Conservation (phyloP, 2,113 vertebrate genomes). For the Ploceus nigricollis region DNA sequence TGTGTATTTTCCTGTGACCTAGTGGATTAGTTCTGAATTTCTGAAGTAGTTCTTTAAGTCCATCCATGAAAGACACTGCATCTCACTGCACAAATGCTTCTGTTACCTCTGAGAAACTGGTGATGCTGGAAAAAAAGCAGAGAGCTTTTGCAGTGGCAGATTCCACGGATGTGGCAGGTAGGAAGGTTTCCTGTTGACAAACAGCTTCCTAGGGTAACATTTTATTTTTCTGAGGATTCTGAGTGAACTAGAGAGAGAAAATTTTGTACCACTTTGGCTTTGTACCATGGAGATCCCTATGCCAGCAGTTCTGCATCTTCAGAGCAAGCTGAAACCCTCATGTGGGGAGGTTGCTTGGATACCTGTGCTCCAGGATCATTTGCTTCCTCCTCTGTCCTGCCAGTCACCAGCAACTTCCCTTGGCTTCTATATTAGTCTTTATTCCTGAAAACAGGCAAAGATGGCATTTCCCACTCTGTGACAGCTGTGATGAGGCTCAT, state of each 20-base stretch:
- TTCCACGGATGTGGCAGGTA: background rate
- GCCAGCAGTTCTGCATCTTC: background rate
- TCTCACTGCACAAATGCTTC: background rate
- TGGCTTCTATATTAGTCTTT: conserved; percentile 24
- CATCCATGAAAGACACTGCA: background rate
- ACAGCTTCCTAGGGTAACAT: background rate
- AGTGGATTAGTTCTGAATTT: background rate
- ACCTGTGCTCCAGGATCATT: background rate
- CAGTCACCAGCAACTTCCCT: background rate
- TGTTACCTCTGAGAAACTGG: background rate
- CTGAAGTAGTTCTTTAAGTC: background rate
- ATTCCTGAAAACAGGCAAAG: background rate
- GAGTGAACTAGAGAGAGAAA: background rate
- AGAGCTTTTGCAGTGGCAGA: background rate
- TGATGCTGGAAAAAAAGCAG: background rate
- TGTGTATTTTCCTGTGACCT: background rate
- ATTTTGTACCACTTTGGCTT: background rate
- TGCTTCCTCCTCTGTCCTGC: background rate
- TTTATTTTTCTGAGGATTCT: background rate
- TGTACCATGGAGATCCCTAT: background rate
- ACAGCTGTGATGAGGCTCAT: background rate
- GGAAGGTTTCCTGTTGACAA: background rate
- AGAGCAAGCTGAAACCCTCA: background rate
- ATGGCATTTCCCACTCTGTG: background rate
- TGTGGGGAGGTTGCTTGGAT: fast-evolving